Evolutionary conservation across 2,113 vertebrate species (phyloP), one percentile per base, ranked within the genome.

Genomic region (Galemys pyrenaicus): DNA sequence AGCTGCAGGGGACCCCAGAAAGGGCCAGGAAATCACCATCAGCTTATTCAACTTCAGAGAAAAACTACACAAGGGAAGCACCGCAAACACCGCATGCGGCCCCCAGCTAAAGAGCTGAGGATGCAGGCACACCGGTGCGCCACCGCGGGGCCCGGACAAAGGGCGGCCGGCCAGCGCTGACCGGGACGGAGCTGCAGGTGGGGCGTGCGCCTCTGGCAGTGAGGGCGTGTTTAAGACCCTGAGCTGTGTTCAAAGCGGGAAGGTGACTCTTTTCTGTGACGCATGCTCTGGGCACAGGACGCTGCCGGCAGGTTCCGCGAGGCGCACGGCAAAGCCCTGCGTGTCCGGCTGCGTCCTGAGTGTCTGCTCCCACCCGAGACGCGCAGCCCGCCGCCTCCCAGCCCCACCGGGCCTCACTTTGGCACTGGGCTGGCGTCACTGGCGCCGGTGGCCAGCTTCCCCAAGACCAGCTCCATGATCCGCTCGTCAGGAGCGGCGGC

Each of bases 391-490:
- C n/a, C n/a, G n/a, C n/a, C n/a, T n/a, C n/a, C n/a, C n/a, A n/a
- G n/a, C n/a, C n/a, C n/a, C n/a, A n/a, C n/a, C 54, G 9, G 70
- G 39, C 62, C 98, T 98, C 96, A 99, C 98, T 98, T 98, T 51
- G 98, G 95, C 89, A 98, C 96, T 0, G 98, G 95, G 75, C 95
- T 84, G 90, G 97, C 49, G 35, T 91, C 98, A 11, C 96, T 97
- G 22, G 97, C 74, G 70, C 95, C 87, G 41, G 98, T 86, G 44
- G 98, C 97, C 94, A 98, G 87, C 91, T 98, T 98, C 71, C 98
- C 98, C 95, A 99, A 84, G 49, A 98, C 98, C 91, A 98, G 73
- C 70, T 98, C 98, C 98, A 98, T 97, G 93, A 98, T 98, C 78
- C 98, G 98, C 51, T 98, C 98, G 0, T 98, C 98, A 0, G 98